phyloP scores from a whole-genome alignment of 1,140 invertebrate species.

The Drosophila ohnishii region DNA sequence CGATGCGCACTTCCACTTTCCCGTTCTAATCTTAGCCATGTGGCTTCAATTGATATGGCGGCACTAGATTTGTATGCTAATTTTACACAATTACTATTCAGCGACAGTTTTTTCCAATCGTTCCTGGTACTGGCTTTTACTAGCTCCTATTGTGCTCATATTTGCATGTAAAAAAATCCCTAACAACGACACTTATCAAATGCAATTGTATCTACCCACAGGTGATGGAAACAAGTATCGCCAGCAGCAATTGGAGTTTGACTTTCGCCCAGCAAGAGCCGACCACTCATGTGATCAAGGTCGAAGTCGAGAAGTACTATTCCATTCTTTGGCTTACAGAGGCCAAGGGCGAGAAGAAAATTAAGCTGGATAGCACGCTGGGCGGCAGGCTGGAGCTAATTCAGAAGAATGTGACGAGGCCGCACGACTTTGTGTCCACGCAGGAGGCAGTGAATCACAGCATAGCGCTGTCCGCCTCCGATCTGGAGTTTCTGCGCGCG shows the following conservation, averaged over 20 bases:
- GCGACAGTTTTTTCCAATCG: constrained; percentile 28
- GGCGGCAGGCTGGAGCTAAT: constrained; percentile 86
- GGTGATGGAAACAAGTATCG: constrained; percentile 50
- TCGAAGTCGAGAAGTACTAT: constrained; percentile 84
- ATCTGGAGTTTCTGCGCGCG: constrained; percentile 85
- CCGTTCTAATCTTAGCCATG: constrained; percentile 31
- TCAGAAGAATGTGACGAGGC: constrained; percentile 86
- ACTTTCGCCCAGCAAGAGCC: constrained; percentile 84
- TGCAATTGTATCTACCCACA: constrained; percentile 22
- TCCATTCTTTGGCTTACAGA: constrained; percentile 64
- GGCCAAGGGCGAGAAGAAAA: constrained; percentile 61
- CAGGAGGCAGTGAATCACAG: constrained; percentile 85
- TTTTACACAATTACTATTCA: constrained; percentile 41
- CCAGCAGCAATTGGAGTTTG: constrained; percentile 84
- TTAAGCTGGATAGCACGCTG: constrained; percentile 85
- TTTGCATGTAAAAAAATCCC: constrained; percentile 28
- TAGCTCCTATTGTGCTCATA: constrained; percentile 29
- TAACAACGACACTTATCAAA: constrained; percentile 3
- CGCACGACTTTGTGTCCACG: constrained; percentile 86
- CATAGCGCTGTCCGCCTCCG: constrained; percentile 85
- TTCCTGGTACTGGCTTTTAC: constrained; percentile 43
- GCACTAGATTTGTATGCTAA: constrained; percentile 55
- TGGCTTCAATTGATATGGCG: constrained; percentile 38
- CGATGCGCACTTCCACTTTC: constrained; percentile 14
- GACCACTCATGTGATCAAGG: constrained; percentile 86